A percentile compares a stretch with the other conserved stretches of the same genome.
Evolutionary conservation across 2,797 vertebrate genomes (phyloP).

Genomic region (Lepus townsendii): DNA sequence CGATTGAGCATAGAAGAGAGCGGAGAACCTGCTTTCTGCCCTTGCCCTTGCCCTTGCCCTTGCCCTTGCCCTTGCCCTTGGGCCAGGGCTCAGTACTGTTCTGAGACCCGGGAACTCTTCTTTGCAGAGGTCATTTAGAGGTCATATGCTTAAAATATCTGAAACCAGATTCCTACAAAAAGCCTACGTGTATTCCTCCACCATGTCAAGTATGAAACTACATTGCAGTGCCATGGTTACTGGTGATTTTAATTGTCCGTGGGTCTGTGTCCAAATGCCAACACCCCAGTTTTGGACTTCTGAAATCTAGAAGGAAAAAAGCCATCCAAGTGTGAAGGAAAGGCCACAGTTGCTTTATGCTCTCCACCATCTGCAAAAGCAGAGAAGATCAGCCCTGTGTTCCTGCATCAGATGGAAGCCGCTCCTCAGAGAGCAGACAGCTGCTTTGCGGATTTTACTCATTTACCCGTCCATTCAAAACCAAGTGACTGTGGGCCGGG

Average conservation of each 20-base stretch:
- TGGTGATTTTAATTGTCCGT: not conserved
- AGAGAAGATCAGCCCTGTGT: not conserved
- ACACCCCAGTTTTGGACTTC: not conserved
- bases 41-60: too few species aligned
- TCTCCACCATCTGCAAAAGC: not conserved
- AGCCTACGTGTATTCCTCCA: fast-evolving
- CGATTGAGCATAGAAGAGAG: not conserved
- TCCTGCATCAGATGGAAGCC: not conserved
- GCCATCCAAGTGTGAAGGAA: not conserved
- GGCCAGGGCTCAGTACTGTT: not conserved
- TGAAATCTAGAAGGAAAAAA: not conserved
- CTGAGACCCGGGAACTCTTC: not conserved
- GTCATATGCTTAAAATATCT: not conserved
- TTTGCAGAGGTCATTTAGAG: not conserved
- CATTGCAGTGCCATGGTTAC: not conserved
- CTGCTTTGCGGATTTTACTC: not conserved
- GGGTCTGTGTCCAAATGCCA: not conserved
- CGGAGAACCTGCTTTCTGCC: not conserved
- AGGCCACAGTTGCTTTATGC: not conserved
- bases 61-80: too few species aligned
- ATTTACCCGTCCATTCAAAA: not conserved
- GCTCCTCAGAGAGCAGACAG: not conserved
- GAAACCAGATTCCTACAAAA: not conserved
- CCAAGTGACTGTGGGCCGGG: not conserved
- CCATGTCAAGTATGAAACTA: not conserved